A percentile compares a stretch with the other conserved stretches of the same genome.
These are phyloP conservation scores for Plectus sambesii DNA, from an alignment of 1,140 invertebrate species.

Conservation along the genomic window DNA sequence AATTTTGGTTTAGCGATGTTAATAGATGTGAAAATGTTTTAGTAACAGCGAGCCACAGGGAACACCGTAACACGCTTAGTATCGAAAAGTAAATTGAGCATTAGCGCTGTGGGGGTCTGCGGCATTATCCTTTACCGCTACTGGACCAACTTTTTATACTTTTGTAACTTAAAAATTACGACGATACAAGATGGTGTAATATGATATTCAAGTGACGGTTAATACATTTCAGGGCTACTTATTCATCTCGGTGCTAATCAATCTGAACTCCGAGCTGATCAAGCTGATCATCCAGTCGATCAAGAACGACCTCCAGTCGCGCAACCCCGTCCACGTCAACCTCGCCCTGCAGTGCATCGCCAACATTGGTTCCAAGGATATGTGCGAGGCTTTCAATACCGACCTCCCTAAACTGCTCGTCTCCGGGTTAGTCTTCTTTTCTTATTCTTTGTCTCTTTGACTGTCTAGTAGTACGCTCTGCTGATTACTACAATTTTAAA, in stretches of 20 bases:
- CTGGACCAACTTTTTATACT: no score
- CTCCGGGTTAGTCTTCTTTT: conserved; percentile 62
- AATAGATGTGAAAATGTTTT: no score
- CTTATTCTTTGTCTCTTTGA: conserved; percentile 18
- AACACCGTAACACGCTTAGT: no score
- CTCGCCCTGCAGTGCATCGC: conserved; percentile 98
- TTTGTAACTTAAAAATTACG: not conserved
- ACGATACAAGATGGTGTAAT: not conserved
- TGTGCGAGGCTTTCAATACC: conserved; percentile 95
- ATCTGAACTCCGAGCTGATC: conserved; percentile 96
- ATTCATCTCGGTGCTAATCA: conserved; percentile 97
- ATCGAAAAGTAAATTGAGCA: no score
- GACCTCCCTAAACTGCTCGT: conserved; percentile 96
- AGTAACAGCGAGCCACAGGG: no score
- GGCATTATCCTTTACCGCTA: no score
- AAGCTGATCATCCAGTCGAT: conserved; percentile 98
- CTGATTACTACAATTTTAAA: no score
- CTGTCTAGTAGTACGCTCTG: conserved; percentile 1
- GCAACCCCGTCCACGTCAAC: conserved; percentile 97
- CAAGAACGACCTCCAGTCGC: conserved; percentile 90
- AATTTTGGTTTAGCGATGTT: no score
- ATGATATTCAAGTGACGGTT: conserved; percentile 9
- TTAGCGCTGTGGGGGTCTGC: no score
- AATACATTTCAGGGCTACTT: conserved; percentile 71
- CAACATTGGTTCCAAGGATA: conserved; percentile 97